Percentiles rank a stretch among this genome's conserved stretches.
Evolutionary conservation across 2,113 vertebrate genomes (phyloP).

Genomic region (Scomber japonicus): DNA sequence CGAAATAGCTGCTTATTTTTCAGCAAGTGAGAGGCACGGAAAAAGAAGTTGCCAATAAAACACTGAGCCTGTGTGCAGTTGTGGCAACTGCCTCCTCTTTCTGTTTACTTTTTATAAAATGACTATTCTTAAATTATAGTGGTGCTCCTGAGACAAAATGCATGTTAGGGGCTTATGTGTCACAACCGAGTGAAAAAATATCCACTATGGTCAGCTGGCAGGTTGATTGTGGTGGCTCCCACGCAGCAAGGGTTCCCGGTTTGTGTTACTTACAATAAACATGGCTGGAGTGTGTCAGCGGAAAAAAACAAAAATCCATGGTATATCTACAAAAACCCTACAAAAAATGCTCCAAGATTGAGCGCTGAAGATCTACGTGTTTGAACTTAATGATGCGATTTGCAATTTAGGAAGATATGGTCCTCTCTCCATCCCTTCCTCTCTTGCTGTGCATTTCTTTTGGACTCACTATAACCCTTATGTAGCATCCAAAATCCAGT

Average conservation of each 20-base stretch:
- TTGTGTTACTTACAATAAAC: slow-evolving; percentile 32
- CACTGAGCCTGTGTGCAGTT: slow-evolving; percentile 6
- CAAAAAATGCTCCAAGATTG: not conserved
- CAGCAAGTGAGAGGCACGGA: not conserved
- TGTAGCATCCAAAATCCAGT: not conserved
- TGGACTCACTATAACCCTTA: not conserved
- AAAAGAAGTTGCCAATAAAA: slow-evolving; percentile 21
- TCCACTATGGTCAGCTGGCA: slow-evolving; percentile 24
- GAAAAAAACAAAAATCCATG: not conserved
- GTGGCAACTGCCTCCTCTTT: slow-evolving; percentile 24
- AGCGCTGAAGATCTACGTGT: not conserved
- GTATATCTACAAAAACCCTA: not conserved
- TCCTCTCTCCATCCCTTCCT: not conserved
- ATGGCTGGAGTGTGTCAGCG: not conserved
- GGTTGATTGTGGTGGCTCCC: slow-evolving; percentile 14
- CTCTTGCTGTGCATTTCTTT: slow-evolving; percentile 6
- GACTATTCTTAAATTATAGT: slow-evolving; percentile 55
- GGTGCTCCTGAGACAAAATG: not conserved
- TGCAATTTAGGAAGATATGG: not conserved
- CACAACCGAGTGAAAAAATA: slow-evolving; percentile 17
- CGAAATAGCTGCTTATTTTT: slow-evolving; percentile 5
- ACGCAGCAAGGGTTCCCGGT: slow-evolving; percentile 8
- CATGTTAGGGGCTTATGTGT: slow-evolving; percentile 11
- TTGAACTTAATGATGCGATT: not conserved
- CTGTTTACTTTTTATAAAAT: slow-evolving; percentile 56